Evolutionary conservation across 1,140 invertebrate genomes (phyloP), one percentile per base, ranked within the genome.

Genomic region (Solenopsis fugax): DNA sequence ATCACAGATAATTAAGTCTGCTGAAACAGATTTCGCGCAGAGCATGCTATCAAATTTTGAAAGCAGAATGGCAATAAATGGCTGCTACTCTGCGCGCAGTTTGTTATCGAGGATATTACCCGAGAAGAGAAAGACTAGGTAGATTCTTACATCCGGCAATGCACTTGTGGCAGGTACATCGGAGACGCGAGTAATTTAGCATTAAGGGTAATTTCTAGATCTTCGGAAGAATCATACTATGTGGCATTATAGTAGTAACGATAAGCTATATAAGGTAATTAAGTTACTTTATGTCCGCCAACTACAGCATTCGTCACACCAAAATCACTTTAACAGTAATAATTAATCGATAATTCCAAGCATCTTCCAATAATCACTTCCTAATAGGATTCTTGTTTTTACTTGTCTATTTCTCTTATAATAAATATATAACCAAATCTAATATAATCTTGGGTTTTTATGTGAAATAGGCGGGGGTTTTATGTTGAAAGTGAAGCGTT

Each of bases 161-260:
- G 65, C 65, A 81, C 78, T 71, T 81, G 52, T 34, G 64, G 37
- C 37, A n/a, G 12, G 34, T 81, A 18, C 24, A 54, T n/a, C 41
- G 60, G 29, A 71, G 21, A 56, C 78, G 78, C 77, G 48, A 56
- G 77, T 69, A 67, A 80, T 41, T 54, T 81, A 81, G 41, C 24
- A 34, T 81, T 81, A 60, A 77, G 64, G 13, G 2, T 77, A 64
- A 77, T 41, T 29, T 6, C 5, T 75, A 75, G 41, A 45, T 50
- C 24, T 34, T 82, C 45, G 24, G 37, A 81, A 16, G 65, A 84
- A 84, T 84, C 69, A 84, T 75, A 84, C 52, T 75, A 75, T 60
- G 80, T 75, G 80, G 80, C 80, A 84, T 84, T 84, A 75, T 75
- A 75, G 2, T 60, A 73, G n/a, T 75, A 84, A 75, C 18, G 1